Evolutionary conservation across 2,888 invertebrate genomes (phyloP).

Genomic region (Drepanosiphum platanoidis): DNA sequence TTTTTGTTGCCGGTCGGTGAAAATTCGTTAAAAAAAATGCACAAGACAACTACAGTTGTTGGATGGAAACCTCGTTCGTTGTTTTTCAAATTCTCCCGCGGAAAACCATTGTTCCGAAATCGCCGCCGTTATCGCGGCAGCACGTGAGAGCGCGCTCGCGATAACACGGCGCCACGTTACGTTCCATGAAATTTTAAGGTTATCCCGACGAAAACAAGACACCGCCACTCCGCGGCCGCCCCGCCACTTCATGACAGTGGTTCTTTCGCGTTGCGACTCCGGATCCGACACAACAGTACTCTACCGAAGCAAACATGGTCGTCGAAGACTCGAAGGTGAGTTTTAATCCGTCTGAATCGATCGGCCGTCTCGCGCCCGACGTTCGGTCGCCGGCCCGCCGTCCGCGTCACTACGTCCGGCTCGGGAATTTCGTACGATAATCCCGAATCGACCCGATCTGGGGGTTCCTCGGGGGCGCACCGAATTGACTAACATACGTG

Average conservation of each 20-base stretch:
- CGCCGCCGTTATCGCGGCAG: background rate
- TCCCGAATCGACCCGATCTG: background rate
- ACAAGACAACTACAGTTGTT: no score
- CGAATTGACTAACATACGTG: background rate
- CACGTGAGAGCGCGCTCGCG: background rate
- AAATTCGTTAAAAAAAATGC: no score
- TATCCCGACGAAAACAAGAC: slow-evolving; percentile 40
- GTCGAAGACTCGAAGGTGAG: slow-evolving; percentile 45
- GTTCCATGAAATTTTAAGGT: slow-evolving; percentile 57
- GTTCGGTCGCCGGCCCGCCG: background rate
- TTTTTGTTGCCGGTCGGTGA: no score
- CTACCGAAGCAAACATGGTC: slow-evolving; percentile 34
- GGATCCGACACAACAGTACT: background rate
- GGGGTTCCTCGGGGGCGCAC: background rate
- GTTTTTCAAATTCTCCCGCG: slow-evolving; percentile 4
- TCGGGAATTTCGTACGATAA: background rate
- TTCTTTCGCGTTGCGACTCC: slow-evolving; percentile 31
- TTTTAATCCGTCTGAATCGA: slow-evolving; percentile 41
- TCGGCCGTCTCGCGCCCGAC: no score
- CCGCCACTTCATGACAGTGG: background rate
- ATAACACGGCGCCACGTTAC: background rate
- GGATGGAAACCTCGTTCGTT: no score
- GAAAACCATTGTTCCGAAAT: background rate
- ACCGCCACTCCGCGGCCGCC: background rate
- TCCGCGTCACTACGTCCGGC: background rate